Base-by-base conservation (phyloP, 1,140 invertebrate genomes). In the Oryctes rhinoceros region DNA sequence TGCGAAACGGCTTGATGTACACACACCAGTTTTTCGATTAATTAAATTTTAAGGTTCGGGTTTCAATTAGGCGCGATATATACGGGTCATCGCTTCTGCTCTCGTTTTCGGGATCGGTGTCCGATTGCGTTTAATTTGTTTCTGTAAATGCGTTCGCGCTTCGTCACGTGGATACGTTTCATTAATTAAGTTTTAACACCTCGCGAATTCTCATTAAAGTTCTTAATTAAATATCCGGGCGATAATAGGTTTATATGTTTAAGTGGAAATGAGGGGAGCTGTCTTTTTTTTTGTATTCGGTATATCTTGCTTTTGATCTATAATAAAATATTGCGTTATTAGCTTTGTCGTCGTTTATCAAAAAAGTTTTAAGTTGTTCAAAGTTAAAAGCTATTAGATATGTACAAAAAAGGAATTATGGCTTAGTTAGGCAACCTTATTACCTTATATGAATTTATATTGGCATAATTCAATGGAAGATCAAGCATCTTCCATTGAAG, bases 21-120 rank as follows among this genome's bases (percentile, higher is more conserved):
- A 18, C 53, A 18, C 53, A 59, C 18, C 53, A 15, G 5, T 59
- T 59, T 15, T 18, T 18, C n/a, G 53, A 59, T 59, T 59, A 59
- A 59, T 59, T 59, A 59, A 59, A 59, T 59, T 59, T 59, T 18
- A 53, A 59, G 53, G n/a, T 59, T 59, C 15, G 53, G 53, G 18
- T 59, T 59, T 59, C 53, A 59, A 59, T 59, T 59, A 59, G 53
- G 39, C 0, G 3, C 39, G 39, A 59, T 59, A 59, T 59, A 59
- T 18, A 59, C 15, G n/a, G 53, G 53, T 18, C 53, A 59, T 59
- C 15, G 53, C n/a, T 13, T 59, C 5, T 59, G 5, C 53, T 18
- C 15, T 15, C 15, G 53, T 18, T 59, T 59, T 59, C n/a, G 3
- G n/a, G n/a, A 59, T 18, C 53, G 15, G 53, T 59, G n/a, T 59